Percentiles rank a stretch among this genome's conserved stretches.
Conservation (phyloP, 2,888 invertebrate genomes). For the Steinernema hermaphroditum region DNA sequence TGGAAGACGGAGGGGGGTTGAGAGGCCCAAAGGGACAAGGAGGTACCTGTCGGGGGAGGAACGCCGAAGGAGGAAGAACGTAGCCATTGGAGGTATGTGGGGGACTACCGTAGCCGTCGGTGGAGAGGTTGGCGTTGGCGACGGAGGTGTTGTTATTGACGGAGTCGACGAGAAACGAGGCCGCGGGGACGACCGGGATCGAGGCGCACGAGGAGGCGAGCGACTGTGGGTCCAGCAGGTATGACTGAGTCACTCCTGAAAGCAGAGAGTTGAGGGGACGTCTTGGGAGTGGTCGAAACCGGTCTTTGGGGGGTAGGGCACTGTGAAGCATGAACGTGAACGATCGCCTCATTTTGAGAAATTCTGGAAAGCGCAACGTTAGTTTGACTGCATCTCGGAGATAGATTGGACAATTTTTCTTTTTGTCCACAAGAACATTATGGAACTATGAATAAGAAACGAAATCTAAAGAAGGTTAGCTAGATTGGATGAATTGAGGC, state of each 20-base stretch:
- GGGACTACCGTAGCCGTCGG: conserved; percentile 20
- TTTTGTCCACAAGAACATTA: too few relatives aligned
- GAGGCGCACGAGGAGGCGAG: conserved; percentile 14
- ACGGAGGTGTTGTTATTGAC: conserved; percentile 12
- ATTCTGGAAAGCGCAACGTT: too few relatives aligned
- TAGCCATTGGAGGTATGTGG: background rate
- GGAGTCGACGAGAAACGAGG: conserved; percentile 7
- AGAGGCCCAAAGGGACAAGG: too few relatives aligned
- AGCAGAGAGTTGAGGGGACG: background rate
- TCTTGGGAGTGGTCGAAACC: too few relatives aligned
- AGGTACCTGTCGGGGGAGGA: conserved; percentile 18
- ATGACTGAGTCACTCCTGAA: conserved; percentile 19
- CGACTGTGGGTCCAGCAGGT: conserved; percentile 23
- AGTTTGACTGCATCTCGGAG: too few relatives aligned
- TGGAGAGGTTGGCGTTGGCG: conserved; percentile 10
- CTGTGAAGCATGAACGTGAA: too few relatives aligned
- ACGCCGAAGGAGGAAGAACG: background rate
- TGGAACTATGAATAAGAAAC: too few relatives aligned
- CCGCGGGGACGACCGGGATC: background rate
- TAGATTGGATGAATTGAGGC: too few relatives aligned
- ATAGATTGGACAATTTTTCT: too few relatives aligned
- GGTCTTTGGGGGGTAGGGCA: too few relatives aligned
- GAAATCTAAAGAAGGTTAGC: too few relatives aligned
- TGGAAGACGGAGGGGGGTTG: conserved; percentile 36
- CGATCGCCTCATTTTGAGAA: too few relatives aligned